phyloP scores from a whole-genome alignment of 2,113 vertebrate species.

The Neolamprologus hecqui region DNA sequence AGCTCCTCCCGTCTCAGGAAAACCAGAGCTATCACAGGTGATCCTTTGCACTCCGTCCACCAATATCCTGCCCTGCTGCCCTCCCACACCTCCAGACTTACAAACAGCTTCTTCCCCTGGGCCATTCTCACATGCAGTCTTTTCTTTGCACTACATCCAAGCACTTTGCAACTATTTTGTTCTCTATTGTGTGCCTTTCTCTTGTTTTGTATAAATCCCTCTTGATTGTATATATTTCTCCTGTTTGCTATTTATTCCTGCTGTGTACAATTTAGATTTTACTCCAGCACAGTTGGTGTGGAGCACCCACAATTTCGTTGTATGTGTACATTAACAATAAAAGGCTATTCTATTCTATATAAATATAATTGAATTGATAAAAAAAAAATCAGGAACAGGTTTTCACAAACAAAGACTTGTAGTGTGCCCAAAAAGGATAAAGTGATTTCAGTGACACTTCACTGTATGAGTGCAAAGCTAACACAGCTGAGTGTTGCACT shows the following conservation, averaged over 20 bases:
- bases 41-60: not conserved
- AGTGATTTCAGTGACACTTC: not conserved
- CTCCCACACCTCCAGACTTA: not conserved
- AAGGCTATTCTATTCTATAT: rapidly evolving
- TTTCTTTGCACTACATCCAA: not conserved
- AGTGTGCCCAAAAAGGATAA: not conserved
- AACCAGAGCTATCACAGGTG: not conserved
- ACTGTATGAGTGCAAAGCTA: not conserved
- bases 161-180: not conserved
- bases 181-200: not conserved
- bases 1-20: not conserved
- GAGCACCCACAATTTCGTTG: rapidly evolving
- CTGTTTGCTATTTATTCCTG: not conserved
- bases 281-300: not conserved
- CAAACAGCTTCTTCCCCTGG: not conserved
- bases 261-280: not conserved
- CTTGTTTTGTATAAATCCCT: not conserved
- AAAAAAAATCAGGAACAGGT: not conserved
- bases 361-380: not conserved
- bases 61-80: rapidly evolving
- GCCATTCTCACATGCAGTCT: not conserved
- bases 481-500: not conserved
- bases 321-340: not conserved
- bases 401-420: not conserved
- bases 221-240: not conserved